phyloP scores from a whole-genome alignment of 2,888 invertebrate genomes.

The Pyrocoelia pectoralis region DNA sequence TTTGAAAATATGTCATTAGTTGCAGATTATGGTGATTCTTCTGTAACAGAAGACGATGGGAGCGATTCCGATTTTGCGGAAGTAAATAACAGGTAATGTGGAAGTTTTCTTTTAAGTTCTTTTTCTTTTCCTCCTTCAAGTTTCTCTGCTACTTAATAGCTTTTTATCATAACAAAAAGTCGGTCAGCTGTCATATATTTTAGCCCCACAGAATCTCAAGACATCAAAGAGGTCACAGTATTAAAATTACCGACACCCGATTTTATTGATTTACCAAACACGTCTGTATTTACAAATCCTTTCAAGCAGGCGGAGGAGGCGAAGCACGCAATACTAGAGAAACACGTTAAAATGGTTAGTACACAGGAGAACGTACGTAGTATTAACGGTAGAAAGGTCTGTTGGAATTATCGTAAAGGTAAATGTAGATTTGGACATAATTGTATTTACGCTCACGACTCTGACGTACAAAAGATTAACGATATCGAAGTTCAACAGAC shows the following conservation, averaged over 20 bases:
- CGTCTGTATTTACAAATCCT: slow-evolving; percentile 87
- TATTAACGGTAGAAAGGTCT: slow-evolving; percentile 88
- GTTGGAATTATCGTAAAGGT: slow-evolving; percentile 93
- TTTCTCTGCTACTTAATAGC: slow-evolving; percentile 46
- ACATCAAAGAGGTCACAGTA: slow-evolving; percentile 16
- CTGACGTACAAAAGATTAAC: slow-evolving; percentile 75
- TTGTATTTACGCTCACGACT: slow-evolving; percentile 91
- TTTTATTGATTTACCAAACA: slow-evolving; percentile 65
- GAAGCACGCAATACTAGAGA: slow-evolving; percentile 85
- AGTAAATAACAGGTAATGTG: slow-evolving; percentile 57
- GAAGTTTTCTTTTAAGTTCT: slow-evolving; percentile 24
- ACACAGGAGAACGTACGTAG: slow-evolving; percentile 73
- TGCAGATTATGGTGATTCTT: slow-evolving; percentile 70
- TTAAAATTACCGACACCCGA: slow-evolving; percentile 68
- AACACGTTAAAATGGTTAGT: slow-evolving; percentile 91
- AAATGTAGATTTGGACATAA: slow-evolving; percentile 90
- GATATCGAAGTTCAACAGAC: slow-evolving; percentile 62
- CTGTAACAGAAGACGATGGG: slow-evolving; percentile 62
- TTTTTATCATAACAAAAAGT: slow-evolving; percentile 52
- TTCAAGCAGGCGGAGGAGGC: slow-evolving; percentile 86
- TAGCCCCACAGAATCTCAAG: slow-evolving; percentile 46
- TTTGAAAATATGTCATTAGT: slow-evolving; percentile 67
- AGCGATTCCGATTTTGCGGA: slow-evolving; percentile 39
- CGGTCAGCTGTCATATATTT: slow-evolving; percentile 57
- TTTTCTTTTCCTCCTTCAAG: neutral